Evolutionary conservation across 2,888 invertebrate species (phyloP).

Genomic region (Willowsia nigromaculata): DNA sequence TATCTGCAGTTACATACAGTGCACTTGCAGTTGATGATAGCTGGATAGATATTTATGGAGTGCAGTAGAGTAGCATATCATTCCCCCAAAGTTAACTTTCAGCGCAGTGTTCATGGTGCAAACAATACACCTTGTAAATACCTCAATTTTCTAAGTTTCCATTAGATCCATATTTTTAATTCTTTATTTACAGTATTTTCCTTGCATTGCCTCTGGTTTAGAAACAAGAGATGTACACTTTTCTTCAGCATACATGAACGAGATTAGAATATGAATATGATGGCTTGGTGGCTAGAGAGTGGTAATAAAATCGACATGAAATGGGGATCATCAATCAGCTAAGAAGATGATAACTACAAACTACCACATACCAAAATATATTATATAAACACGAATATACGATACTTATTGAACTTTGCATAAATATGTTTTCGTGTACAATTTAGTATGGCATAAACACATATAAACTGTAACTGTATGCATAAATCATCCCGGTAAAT

Average conservation of each 20-base stretch:
- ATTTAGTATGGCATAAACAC: not conserved
- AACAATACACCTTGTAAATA: not conserved
- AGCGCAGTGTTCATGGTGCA: not conserved
- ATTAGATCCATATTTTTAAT: not conserved
- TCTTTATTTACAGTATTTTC: not conserved
- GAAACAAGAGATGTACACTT: not conserved
- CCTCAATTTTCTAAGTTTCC: not conserved
- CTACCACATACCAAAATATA: not conserved
- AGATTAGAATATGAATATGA: not conserved
- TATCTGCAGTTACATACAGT: no score
- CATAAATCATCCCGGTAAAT: conserved; percentile 78
- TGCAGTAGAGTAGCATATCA: no score
- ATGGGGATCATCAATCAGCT: conserved; percentile 62
- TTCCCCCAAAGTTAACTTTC: no score
- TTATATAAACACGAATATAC: not conserved
- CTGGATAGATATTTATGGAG: no score
- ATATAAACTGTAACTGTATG: not conserved
- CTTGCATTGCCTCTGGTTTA: not conserved
- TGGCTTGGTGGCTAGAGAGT: conserved; percentile 11
- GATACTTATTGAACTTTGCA: not conserved
- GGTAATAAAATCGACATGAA: conserved; percentile 51
- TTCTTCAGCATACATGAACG: not conserved
- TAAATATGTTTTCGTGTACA: not conserved
- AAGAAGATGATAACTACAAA: conserved; percentile 48
- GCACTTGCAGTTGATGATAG: no score